Percentiles rank a stretch among this genome's conserved stretches.
phyloP scores from a whole-genome alignment of 2,797 vertebrate species.

The Bucorvus abyssinicus region DNA sequence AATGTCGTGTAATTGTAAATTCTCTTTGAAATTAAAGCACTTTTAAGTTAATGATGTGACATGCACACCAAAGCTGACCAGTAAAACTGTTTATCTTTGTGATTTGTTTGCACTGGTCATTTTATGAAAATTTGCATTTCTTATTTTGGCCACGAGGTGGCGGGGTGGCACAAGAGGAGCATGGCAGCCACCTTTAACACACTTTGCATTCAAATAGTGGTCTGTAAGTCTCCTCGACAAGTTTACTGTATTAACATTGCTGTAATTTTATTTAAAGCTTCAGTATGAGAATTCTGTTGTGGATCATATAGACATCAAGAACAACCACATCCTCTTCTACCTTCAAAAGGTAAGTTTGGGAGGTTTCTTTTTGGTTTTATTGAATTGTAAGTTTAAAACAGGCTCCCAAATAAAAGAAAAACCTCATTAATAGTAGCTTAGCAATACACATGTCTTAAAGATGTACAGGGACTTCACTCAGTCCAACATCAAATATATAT shows the following conservation, averaged over 20 bases:
- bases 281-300: neutral
- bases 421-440: neutral
- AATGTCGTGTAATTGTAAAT: neutral
- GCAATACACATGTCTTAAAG: neutral
- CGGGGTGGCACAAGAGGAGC: neutral
- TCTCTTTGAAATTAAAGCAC: neutral
- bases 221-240: neutral
- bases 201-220: fast-evolving
- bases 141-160: neutral
- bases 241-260: neutral
- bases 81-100: neutral
- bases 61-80: neutral
- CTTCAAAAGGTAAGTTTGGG: slow-evolving; percentile 51
- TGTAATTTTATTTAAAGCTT: slow-evolving; percentile 52
- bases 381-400: neutral
- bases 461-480: neutral
- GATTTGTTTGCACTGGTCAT: fast-evolving
- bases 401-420: neutral
- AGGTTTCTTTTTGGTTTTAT: neutral
- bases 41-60: neutral
- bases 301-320: slow-evolving; percentile 51
- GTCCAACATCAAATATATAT: neutral
- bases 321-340: slow-evolving; percentile 63
- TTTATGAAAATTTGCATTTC: neutral
- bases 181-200: fast-evolving